Evolutionary conservation across 2,113 vertebrate genomes (phyloP), one percentile per base, ranked within the genome.

Genomic region (Hylia prasina): DNA sequence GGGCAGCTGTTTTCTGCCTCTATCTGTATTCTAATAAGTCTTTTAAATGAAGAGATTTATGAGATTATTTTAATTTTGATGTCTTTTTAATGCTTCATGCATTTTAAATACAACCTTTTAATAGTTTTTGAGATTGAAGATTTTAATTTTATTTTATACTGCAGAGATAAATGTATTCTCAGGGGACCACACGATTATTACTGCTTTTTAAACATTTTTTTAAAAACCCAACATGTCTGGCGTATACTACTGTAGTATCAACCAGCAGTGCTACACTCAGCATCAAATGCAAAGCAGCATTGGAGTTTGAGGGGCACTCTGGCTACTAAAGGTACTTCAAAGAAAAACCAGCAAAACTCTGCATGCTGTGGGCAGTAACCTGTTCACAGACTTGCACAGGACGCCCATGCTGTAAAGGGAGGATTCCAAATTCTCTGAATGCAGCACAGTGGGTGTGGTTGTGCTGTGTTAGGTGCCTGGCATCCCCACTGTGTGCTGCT

Each of bases 51-150:
- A 97, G 96, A 98, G 98, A 98, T 98, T 98, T 98, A 98, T 98
- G 98, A 98, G 97, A 98, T 98, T 98, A 98, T 98, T 98, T 98
- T 98, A 98, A 98, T 97, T 97, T 97, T 98, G 98, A 98, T 99
- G 98, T 98, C 97, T 97, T 98, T 98, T 98, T 98, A 98, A 98
- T 98, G 97, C 97, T 97, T 98, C 97, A 98, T 98, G 97, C 98
- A 98, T 98, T 98, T 98, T 98, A 98, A 98, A 98, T 98, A 97
- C 97, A 98, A 98, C 95, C 97, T 98, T 98, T 98, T 98, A 98
- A 98, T 98, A 98, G 97, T 98, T 97, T 98, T 97, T 93, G 97
- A 97, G 98, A 98, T 97, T 97, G 98, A 97, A 97, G 97, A 98
- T 98, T 98, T 98, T 98, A 97, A 98, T 98, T 98, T 98, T 97